Percentiles rank a stretch among this genome's conserved stretches.
These are phyloP conservation scores for Myotis planiceps DNA, from an alignment of 2,797 vertebrate genomes.

Conservation along the genomic window DNA sequence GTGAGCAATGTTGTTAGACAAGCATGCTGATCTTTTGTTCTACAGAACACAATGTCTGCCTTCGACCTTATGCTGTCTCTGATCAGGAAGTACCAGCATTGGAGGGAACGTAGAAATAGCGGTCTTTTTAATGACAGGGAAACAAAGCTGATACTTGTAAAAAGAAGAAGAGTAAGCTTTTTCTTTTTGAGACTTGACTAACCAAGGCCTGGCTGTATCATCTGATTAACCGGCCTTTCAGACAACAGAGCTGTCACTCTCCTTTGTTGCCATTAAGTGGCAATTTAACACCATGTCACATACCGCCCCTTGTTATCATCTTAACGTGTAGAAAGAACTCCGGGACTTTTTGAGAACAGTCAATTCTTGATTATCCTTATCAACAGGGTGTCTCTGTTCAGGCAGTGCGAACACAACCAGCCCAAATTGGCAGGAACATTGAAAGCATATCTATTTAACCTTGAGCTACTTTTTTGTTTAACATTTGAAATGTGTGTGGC, in stretches of 20 bases:
- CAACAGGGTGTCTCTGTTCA: neutral
- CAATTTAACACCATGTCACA: neutral
- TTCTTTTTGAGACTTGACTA: neutral
- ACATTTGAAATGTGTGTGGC: slow-evolving; percentile 2
- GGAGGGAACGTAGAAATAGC: neutral
- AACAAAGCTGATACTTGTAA: neutral
- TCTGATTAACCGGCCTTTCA: neutral
- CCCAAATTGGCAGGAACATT: neutral
- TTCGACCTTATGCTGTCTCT: neutral
- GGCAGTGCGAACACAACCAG: neutral
- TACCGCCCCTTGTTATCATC: neutral
- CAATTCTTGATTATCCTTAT: neutral
- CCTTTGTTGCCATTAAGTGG: neutral
- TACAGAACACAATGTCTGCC: neutral
- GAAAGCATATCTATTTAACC: neutral
- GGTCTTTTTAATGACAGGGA: neutral
- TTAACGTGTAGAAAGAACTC: neutral
- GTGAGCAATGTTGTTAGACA: neutral
- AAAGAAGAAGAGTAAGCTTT: neutral
- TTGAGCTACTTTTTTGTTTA: neutral
- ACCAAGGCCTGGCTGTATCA: neutral
- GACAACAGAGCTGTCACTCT: neutral
- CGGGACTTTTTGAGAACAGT: neutral
- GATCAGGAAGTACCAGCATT: neutral
- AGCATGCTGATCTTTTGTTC: neutral